phyloP scores from a whole-genome alignment of 2,888 invertebrate species.

The Amphimallon solstitiale region DNA sequence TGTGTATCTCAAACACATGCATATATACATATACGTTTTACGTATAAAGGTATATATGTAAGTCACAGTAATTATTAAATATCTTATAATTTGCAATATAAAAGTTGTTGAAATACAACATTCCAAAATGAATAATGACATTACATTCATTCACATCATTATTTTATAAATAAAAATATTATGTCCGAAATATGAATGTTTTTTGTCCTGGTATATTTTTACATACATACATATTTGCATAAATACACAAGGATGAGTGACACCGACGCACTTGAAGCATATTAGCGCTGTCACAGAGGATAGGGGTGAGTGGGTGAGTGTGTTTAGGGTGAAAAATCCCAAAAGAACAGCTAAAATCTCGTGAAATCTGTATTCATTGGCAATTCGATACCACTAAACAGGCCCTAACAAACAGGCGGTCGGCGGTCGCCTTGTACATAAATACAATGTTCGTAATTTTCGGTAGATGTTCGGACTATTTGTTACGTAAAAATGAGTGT shows the following conservation, averaged over 20 bases:
- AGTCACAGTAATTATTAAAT: no score
- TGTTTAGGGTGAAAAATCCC: slow-evolving; percentile 21
- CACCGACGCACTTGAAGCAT: neutral
- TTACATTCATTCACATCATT: no score
- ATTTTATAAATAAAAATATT: no score
- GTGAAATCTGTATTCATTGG: slow-evolving; percentile 34
- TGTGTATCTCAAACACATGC: no score
- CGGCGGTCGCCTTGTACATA: slow-evolving; percentile 36
- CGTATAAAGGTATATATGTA: no score
- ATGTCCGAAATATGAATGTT: no score
- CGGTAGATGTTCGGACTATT: slow-evolving; percentile 5
- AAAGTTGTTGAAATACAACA: no score
- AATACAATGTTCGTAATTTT: slow-evolving; percentile 35
- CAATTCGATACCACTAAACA: slow-evolving; percentile 18
- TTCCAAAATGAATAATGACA: no score
- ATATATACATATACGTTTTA: no score
- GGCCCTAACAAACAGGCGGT: slow-evolving; percentile 39
- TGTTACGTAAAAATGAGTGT: slow-evolving; percentile 16
- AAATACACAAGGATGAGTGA: neutral
- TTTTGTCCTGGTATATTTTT: no score
- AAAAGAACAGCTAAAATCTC: slow-evolving; percentile 29
- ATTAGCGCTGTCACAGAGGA: neutral
- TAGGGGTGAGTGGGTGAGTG: slow-evolving; percentile 1
- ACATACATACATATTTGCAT: no score
- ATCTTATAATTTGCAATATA: no score